phyloP scores from a whole-genome alignment of 2,888 invertebrate genomes.

The Melipona beecheii region DNA sequence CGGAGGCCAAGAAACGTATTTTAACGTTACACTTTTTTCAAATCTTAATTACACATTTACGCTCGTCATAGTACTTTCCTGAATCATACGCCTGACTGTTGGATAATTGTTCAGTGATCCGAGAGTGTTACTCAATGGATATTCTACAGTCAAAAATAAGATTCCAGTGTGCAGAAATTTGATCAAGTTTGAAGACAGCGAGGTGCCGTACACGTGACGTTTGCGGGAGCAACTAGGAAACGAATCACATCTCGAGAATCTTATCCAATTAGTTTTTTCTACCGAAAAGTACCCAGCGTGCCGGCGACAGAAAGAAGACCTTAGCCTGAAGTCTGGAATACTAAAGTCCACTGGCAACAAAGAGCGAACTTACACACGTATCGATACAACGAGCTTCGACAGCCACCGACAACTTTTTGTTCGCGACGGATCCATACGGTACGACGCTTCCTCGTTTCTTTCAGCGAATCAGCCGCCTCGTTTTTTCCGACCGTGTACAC shows the following conservation, averaged over 20 bases:
- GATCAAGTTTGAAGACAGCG: conserved; percentile 63
- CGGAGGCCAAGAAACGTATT: no score
- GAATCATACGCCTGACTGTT: not conserved
- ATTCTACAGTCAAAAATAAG: conserved; percentile 69
- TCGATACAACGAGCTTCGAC: conserved; percentile 37
- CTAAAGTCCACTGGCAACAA: not conserved
- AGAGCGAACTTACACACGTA: conserved; percentile 5
- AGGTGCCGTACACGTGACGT: conserved; percentile 42
- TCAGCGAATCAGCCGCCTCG: not conserved
- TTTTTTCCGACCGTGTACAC: not conserved
- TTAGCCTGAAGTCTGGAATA: no score
- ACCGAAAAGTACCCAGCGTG: not conserved
- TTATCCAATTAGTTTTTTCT: conserved; percentile 70
- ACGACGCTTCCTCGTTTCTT: conserved; percentile 27
- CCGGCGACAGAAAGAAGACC: conserved; percentile 10
- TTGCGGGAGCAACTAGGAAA: conserved; percentile 65
- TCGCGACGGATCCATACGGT: not conserved
- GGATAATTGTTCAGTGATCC: not conserved
- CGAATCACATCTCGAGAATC: conserved; percentile 66
- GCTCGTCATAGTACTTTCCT: not conserved
- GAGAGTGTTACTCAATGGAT: conserved; percentile 41
- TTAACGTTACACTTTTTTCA: no score
- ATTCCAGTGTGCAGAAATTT: conserved; percentile 76
- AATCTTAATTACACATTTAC: no score
- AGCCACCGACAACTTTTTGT: conserved; percentile 22